Percentiles rank a stretch among this genome's conserved stretches.
Evolutionary conservation across 2,888 invertebrate genomes (phyloP).

Genomic region (Lycia hirtaria): DNA sequence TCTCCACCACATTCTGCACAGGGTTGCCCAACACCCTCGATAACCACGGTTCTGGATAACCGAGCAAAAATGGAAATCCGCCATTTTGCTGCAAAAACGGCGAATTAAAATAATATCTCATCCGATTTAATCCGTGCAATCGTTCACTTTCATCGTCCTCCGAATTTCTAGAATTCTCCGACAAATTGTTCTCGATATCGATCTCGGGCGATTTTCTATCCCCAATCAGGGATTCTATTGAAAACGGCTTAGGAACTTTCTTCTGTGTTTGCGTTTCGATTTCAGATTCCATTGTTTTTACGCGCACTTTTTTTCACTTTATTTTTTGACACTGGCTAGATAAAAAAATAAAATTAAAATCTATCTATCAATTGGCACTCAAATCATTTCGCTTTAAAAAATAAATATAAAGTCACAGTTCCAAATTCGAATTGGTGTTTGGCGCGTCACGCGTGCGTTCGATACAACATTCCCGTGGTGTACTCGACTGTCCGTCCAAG

Average conservation of each 20-base stretch:
- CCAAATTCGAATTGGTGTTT: slow-evolving; percentile 30
- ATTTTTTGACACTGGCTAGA: slow-evolving; percentile 13
- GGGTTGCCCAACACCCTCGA: slow-evolving; percentile 63
- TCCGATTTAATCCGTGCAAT: slow-evolving; percentile 69
- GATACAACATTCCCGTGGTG: slow-evolving; percentile 57
- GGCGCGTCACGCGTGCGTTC: slow-evolving; percentile 59
- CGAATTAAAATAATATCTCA: slow-evolving; percentile 77
- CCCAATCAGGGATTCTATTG: slow-evolving; percentile 87
- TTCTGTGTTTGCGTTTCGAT: slow-evolving; percentile 69
- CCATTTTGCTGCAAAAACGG: slow-evolving; percentile 80
- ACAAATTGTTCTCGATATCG: slow-evolving; percentile 75
- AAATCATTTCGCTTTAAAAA: not conserved
- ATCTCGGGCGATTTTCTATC: slow-evolving; percentile 79
- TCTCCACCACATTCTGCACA: slow-evolving; percentile 53
- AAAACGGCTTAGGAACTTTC: slow-evolving; percentile 85
- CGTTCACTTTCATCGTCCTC: slow-evolving; percentile 73
- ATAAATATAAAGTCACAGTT: slow-evolving; percentile 17
- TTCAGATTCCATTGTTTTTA: slow-evolving; percentile 64
- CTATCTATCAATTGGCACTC: not conserved
- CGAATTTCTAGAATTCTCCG: slow-evolving; percentile 72
- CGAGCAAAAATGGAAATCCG: slow-evolving; percentile 75
- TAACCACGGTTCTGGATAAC: slow-evolving; percentile 80
- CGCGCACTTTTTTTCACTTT: slow-evolving; percentile 25
- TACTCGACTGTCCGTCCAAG: slow-evolving; percentile 56
- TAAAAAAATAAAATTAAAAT: not conserved